Conservation (phyloP, 2,888 invertebrate species). For the Nephrotoma guestfalica region DNA sequence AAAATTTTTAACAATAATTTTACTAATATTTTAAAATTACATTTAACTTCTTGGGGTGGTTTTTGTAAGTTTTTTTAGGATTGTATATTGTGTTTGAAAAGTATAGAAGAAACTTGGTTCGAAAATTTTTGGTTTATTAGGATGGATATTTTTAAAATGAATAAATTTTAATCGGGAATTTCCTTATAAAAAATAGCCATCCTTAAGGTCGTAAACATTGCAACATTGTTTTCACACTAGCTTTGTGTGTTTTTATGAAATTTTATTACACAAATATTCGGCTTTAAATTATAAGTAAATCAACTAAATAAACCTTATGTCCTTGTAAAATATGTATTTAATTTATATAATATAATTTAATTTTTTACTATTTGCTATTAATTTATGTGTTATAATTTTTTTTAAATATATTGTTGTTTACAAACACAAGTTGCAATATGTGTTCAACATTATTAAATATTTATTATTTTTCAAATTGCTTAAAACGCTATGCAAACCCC, state of each 20-base stretch:
- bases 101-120: neutral
- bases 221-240: neutral
- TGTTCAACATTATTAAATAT: neutral
- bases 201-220: neutral
- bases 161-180: neutral
- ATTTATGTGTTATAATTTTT: neutral
- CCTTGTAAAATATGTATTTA: neutral
- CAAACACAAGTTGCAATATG: neutral
- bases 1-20: neutral
- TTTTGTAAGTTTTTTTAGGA: neutral
- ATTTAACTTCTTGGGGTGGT: neutral
- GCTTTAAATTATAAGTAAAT: neutral
- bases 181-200: neutral
- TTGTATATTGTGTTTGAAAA: neutral
- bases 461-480: neutral
- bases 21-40: neutral
- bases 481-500: neutral
- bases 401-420: neutral
- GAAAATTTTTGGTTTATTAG: neutral
- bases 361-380: neutral
- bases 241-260: neutral
- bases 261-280: neutral
- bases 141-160: neutral
- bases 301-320: neutral
- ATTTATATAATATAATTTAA: neutral